phyloP scores from a whole-genome alignment of 1,140 invertebrate species.

The Atta texana region DNA sequence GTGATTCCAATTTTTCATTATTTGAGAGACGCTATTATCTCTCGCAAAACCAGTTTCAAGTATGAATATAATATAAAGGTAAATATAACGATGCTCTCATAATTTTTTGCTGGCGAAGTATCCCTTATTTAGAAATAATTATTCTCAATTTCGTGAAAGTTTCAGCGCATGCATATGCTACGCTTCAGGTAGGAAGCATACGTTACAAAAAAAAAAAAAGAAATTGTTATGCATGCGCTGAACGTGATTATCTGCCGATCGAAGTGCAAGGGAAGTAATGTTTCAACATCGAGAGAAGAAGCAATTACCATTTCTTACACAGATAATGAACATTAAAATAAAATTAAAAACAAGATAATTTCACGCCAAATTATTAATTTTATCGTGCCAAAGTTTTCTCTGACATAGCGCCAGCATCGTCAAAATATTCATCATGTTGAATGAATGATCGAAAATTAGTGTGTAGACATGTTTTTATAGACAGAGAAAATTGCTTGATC shows the following conservation, averaged over 20 bases:
- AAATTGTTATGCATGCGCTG: slow-evolving; percentile 45
- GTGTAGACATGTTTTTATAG: background rate
- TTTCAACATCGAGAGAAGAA: slow-evolving; percentile 29
- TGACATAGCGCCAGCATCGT: background rate
- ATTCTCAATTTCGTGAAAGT: slow-evolving; percentile 77
- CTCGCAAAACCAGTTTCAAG: slow-evolving; percentile 64
- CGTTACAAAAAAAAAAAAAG: slow-evolving; percentile 63
- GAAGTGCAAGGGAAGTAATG: background rate
- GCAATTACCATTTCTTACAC: slow-evolving; percentile 13
- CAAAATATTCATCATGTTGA: background rate
- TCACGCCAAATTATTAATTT: background rate
- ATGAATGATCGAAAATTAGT: background rate
- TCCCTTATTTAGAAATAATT: slow-evolving; percentile 68
- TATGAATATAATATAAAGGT: background rate
- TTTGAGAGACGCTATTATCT: slow-evolving; percentile 40
- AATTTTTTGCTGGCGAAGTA: slow-evolving; percentile 58
- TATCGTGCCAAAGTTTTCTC: background rate
- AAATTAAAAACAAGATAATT: slow-evolving; percentile 32
- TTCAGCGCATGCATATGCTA: slow-evolving; percentile 30
- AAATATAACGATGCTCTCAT: background rate
- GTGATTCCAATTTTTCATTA: slow-evolving; percentile 21
- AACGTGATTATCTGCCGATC: slow-evolving; percentile 52
- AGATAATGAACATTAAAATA: slow-evolving; percentile 8
- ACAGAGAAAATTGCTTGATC: background rate
- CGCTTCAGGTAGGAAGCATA: slow-evolving; percentile 64